phyloP scores from a whole-genome alignment of 1,140 invertebrate species.

The Caenorhabditis tropicalis region DNA sequence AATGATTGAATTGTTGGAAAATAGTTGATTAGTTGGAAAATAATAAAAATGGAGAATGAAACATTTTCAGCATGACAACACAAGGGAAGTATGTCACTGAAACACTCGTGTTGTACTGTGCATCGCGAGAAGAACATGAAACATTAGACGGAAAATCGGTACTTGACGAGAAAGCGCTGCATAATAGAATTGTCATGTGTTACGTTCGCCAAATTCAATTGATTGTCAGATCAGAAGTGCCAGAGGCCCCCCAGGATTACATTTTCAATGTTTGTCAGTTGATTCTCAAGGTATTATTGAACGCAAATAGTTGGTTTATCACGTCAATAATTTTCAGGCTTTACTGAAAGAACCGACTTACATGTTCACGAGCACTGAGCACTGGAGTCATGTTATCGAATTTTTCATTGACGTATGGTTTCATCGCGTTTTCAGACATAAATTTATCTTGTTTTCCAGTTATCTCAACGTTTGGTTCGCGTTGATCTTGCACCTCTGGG shows the following conservation, averaged over 20 bases:
- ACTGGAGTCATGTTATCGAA: conserved; percentile 14
- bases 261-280: conserved; percentile 7
- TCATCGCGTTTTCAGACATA: neutral
- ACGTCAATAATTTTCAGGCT: neutral
- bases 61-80: conserved; percentile 10
- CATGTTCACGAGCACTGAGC: neutral
- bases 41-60: too few relatives aligned
- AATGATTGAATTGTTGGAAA: too few relatives aligned
- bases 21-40: too few relatives aligned
- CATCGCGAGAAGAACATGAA: neutral
- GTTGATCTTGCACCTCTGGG: neutral
- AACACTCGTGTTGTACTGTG: neutral
- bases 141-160: neutral
- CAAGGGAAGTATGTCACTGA: conserved; percentile 1
- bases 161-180: neutral
- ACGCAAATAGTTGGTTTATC: too few relatives aligned
- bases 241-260: neutral
- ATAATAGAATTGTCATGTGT: neutral
- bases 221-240: neutral
- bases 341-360: neutral
- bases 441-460: neutral
- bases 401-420: neutral
- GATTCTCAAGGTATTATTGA: neutral
- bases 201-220: conserved; percentile 13
- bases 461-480: neutral